Evolutionary conservation across 2,113 vertebrate genomes (phyloP).

Genomic region (Neoarius graeffei): DNA sequence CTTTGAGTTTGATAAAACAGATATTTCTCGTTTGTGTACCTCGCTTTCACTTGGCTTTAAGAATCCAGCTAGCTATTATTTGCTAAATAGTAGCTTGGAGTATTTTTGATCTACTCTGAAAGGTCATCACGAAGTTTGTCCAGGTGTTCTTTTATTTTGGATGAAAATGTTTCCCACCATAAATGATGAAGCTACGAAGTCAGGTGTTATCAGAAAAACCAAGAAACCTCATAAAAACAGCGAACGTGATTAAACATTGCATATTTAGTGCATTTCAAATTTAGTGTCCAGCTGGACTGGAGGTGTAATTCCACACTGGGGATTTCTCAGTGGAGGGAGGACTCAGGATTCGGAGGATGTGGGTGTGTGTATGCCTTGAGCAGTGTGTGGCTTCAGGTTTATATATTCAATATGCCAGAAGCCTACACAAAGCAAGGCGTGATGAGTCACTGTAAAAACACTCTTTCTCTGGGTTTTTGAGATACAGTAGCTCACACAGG

Average conservation of each 20-base stretch:
- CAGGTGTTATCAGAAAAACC: not conserved
- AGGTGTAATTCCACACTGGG: not conserved
- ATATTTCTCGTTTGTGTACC: not conserved
- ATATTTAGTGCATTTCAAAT: not conserved
- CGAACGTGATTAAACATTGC: not conserved
- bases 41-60: not conserved
- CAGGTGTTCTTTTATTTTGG: too few relatives aligned
- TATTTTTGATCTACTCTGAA: not conserved
- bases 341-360: not conserved
- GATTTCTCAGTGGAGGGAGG: not conserved
- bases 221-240: not conserved
- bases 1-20: not conserved
- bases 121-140: not conserved
- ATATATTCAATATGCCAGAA: slow-evolving; percentile 18
- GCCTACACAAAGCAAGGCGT: slow-evolving; percentile 8
- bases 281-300: not conserved
- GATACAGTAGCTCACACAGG: not conserved
- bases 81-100: not conserved
- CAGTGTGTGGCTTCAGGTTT: slow-evolving; percentile 15
- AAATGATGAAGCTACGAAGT: not conserved
- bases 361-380: not conserved
- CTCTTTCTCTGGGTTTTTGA: not conserved
- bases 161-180: not conserved
- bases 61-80: not conserved
- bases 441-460: slow-evolving; percentile 17